Base-by-base conservation (phyloP, 2,888 invertebrate genomes). In the Drosophila mimetica region DNA sequence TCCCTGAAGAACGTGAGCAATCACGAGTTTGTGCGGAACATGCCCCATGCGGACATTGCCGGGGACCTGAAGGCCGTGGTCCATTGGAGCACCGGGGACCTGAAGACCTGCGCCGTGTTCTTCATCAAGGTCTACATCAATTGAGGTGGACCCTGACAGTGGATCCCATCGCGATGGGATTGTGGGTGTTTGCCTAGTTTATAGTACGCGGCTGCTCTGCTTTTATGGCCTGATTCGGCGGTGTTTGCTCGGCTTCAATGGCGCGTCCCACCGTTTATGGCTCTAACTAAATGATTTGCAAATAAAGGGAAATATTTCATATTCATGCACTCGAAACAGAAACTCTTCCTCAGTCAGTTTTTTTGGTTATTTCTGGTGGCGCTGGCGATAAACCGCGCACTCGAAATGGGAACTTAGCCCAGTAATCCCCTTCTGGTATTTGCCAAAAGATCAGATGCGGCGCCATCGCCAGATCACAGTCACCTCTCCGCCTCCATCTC, bases 361-460 rank as follows among this genome's bases (percentile, higher is more conserved):
- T 44, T 32, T 48, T 59, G 47, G 25, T 20, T 50, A 44, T 50
- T 60, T 50, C 36, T 55, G 60, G 37, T 57, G 46, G 44, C 44
- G 34, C 30, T 64, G 36, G 34, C n/a, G 48, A 64, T 61, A 60
- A 64, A 50, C 60, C 60, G 4, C 7, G 4, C 9, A 30, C 41
- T 42, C 14, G 42, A 60, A 60, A 60, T 60, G 63, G 48, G 42
- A 60, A 48, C 63, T 60, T 44, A 61, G 63, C 63, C 73, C 65
- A 78, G 61, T 81, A 76, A 79, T 79, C 79, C 71, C 30, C 67
- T 64, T 64, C 59, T 46, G 48, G 48, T 79, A 78, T 79, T 79
- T 79, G 55, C 69, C 51, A 8, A 66, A 47, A 71, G 78, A 78
- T 78, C 71, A 76, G 64, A 65, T 65, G 66, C 81, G 70, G 57